Conservation (phyloP, 2,888 invertebrate species). For the Neria commutata region DNA sequence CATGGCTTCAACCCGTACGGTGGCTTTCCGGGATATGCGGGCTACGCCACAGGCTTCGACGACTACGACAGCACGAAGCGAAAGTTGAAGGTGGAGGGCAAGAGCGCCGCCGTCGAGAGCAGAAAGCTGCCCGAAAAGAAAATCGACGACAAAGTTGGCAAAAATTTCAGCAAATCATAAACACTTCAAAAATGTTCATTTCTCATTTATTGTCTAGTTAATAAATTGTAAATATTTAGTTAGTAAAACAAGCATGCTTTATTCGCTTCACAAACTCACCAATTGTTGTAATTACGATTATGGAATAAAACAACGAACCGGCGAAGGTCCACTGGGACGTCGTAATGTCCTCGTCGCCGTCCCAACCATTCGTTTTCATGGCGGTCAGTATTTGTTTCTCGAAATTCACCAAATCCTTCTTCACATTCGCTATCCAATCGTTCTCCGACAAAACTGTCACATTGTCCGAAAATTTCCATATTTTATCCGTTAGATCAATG, state of each 20-base stretch:
- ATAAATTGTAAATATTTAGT: no score
- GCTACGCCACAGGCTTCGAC: constrained; percentile 37
- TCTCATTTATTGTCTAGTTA: no score
- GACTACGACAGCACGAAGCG: constrained; percentile 33
- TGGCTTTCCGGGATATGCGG: constrained; percentile 14
- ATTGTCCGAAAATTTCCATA: constrained; percentile 73
- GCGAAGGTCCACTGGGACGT: constrained; percentile 83
- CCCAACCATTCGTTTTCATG: constrained; percentile 90
- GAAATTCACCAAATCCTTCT: constrained; percentile 67
- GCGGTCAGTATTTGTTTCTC: constrained; percentile 77
- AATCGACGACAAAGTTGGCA: constrained; percentile 46
- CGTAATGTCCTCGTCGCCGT: constrained; percentile 73
- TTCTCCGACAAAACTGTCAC: constrained; percentile 69
- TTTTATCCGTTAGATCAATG: constrained; percentile 75
- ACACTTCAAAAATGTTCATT: no score
- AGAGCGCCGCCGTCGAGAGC: constrained; percentile 39
- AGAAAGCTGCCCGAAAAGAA: constrained; percentile 20
- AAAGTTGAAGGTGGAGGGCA: constrained; percentile 38
- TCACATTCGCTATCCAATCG: constrained; percentile 82
- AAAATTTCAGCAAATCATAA: constrained; percentile 34
- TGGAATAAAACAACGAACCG: constrained; percentile 91
- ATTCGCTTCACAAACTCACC: constrained; percentile 70
- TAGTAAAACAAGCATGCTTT: no score
- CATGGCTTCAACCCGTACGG: constrained; percentile 3
- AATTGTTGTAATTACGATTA: constrained; percentile 95